Percentiles rank a stretch among this genome's conserved stretches.
These are phyloP conservation scores for Ctenosaura bakeri DNA, from an alignment of 2,797 vertebrate genomes.

Conservation along the genomic window DNA sequence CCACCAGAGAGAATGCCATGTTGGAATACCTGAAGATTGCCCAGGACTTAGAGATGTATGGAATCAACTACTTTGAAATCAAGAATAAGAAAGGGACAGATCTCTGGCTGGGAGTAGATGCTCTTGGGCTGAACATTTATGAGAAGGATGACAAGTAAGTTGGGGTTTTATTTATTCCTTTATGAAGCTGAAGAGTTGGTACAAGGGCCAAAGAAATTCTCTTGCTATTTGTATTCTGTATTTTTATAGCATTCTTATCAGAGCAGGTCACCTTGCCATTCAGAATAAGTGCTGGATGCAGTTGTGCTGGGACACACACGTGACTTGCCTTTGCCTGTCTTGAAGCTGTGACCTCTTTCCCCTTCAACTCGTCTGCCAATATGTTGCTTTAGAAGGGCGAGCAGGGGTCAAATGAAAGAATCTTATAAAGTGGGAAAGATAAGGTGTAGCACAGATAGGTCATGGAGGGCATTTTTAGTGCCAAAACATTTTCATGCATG, in stretches of 20 bases:
- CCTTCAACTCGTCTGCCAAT: background rate
- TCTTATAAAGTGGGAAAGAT: background rate
- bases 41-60: constrained; percentile 98
- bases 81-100: constrained; percentile 99
- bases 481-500: background rate
- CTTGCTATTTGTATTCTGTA: constrained; percentile 10
- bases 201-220: constrained; percentile 9
- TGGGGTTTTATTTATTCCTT: constrained; percentile 14
- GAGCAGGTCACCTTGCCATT: constrained; percentile 23
- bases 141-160: constrained; percentile 96
- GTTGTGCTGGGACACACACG: background rate
- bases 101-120: constrained; percentile 95
- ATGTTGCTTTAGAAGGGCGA: background rate
- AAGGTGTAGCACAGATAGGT: background rate
- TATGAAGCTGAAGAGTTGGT: background rate
- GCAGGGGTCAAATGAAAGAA: background rate
- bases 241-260: constrained; percentile 31
- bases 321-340: constrained; percentile 21
- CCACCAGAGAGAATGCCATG: constrained; percentile 91
- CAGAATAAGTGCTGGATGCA: background rate
- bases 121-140: constrained; percentile 96
- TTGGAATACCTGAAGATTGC: constrained; percentile 97
- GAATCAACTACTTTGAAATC: constrained; percentile 98
- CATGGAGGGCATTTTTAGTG: background rate
- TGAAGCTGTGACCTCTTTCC: constrained; percentile 24